Conservation (phyloP, 2,797 vertebrate genomes). For the Delichon dasypus region DNA sequence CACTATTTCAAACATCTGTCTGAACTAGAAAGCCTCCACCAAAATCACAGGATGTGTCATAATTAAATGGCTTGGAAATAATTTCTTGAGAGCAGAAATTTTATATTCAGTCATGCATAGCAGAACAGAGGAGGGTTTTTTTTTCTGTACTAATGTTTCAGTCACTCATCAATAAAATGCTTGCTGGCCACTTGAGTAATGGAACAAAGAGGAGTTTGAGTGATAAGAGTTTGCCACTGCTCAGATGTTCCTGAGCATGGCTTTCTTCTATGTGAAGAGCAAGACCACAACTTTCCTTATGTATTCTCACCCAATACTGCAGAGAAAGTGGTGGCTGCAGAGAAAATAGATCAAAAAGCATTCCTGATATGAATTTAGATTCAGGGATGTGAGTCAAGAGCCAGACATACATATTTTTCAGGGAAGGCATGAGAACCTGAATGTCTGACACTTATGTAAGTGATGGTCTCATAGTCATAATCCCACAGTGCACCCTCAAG, state of each 20-base stretch:
- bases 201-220: not conserved
- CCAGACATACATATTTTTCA: not conserved
- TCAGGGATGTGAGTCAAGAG: not conserved
- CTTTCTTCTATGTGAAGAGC: not conserved
- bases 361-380: not conserved
- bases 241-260: not conserved
- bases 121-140: not conserved
- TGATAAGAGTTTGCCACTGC: not conserved
- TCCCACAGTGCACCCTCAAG: not conserved
- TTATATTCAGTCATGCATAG: not conserved
- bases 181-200: not conserved
- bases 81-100: slow-evolving; percentile 19
- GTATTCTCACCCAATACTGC: not conserved
- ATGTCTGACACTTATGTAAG: not conserved
- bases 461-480: not conserved
- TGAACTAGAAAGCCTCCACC: not conserved
- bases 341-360: not conserved
- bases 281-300: not conserved
- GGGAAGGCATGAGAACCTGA: not conserved
- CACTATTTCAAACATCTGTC: slow-evolving; percentile 31
- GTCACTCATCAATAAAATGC: not conserved
- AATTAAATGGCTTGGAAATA: slow-evolving; percentile 36
- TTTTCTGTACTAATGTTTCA: not conserved
- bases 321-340: not conserved
- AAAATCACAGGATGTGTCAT: not conserved